Evolutionary conservation across 30 jellyfish, hydroid and myxozoan species (phyloP), one percentile per base, ranked within the genome.

Genomic region (Chrysaora quinquecirrha): DNA sequence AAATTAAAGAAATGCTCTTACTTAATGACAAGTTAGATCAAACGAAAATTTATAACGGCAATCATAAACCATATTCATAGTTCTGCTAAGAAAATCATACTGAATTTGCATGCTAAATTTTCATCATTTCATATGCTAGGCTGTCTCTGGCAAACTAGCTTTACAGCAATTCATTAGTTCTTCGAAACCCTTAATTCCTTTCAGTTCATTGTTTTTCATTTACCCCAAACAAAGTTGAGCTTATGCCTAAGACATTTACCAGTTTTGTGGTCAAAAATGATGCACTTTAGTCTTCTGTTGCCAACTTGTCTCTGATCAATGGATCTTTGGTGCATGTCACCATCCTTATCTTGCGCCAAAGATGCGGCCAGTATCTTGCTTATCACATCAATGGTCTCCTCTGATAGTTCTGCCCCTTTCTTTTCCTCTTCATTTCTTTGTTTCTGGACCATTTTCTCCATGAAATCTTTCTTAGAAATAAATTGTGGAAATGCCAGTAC

Each of bases 161-260:
- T n/a, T n/a, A n/a, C n/a, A n/a, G n/a, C n/a, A n/a, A n/a, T n/a
- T n/a, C n/a, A n/a, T n/a, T n/a, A n/a, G n/a, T n/a, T n/a, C n/a
- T n/a, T n/a, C n/a, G n/a, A n/a, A n/a, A n/a, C n/a, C n/a, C n/a
- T n/a, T n/a, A n/a, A n/a, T 38, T 38, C 14, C 14, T 38, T 38
- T 38, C 54, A 38, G 54, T 38, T 38, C 54, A 38, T 38, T 38
- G 14, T 38, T 38, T 38, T 52, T 52, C 29, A 3, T 52, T 52
- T 52, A 12, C 90, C 90, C 90, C 90, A 80, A 2, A 80, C 76
- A 34, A 80, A 80, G 4, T 71, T 66, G 76, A 80, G 21, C 63
- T 80, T 80, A 60, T 80, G 83, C 10, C 90, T 79, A 24, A 80
- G 78, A 33, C 90, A 80, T 69, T 80, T 80, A 62, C 38, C 71